Evolutionary conservation across 2,113 vertebrate genomes (phyloP), one percentile per base, ranked within the genome.

Genomic region (Climacteris rufus): DNA sequence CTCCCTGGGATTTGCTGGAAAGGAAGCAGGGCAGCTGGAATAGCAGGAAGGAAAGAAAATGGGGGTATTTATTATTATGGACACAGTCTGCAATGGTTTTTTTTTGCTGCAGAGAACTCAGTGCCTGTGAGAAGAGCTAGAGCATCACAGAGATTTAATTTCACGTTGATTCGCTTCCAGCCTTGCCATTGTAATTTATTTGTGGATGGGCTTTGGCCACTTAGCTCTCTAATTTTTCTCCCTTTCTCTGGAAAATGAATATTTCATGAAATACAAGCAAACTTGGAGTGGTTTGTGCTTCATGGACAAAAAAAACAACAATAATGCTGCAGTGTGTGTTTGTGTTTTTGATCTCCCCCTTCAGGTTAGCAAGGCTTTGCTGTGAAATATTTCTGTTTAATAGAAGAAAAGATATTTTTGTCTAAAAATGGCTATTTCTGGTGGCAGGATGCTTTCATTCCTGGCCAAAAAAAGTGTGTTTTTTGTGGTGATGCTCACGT

Each of bases 61-160:
- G 44, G 39, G 15, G 23, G 0, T 3, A 14, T 45, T 57, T 23
- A 5, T 69, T 66, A 0, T 75, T 39, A 5, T 3, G 28, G 69
- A 7, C 64, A 33, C 31, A 18, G 13, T 18, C 40, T 77, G 50
- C 25, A 35, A 42, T 50, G 23, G 9, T 16, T 39, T 14, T 16
- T 85, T 89, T 82, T 27, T 65, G 45, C 56, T 83, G 45, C 31
- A 19, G 54, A 59, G 47, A 56, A 19, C 31, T 60, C 35, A 3
- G 1, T 64, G 39, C 18, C 61, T 74, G 11, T 18, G 25, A 39
- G 42, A 57, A 23, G 39, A 61, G 37, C 54, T 56, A 2, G 23
- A 47, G 28, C 56, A 33, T 30, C 7, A 25, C 2, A 45, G 75
- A 75, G 63, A 20, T 82, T 39, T 37, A 6, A 66, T 78, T 75